Evolutionary conservation across 2,888 invertebrate species (phyloP), one percentile per base, ranked within the genome.

Genomic region (Eilema caniola): DNA sequence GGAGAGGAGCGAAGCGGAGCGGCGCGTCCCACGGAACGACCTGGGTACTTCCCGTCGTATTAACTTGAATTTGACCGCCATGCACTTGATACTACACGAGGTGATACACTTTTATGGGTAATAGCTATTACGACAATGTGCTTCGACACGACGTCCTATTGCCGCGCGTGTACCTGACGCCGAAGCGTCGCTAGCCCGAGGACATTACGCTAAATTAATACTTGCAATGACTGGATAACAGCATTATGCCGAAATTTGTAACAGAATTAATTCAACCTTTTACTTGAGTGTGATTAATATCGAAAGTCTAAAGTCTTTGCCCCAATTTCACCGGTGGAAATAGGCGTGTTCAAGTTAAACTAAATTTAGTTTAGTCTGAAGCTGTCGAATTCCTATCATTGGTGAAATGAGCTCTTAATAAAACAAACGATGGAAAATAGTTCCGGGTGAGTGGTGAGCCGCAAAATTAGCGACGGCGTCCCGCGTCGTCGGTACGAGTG

Each of bases 51-150:
- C 25, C 37, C 24, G 37, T 11, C 37, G 12, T 25, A 25, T 62
- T 20, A 41, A 41, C 20, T 41, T 62, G 16, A 62, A 62, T 62
- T 23, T 16, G 14, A 62, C 62, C 37, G 37, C 37, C 41, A 25
- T 41, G 2, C 62, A 24, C 41, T 41, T 41, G n/a, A 20, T 20
- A 24, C 25, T 25, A 62, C 41, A 25, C 23, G 41, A 62, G 41
- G 41, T 24, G 41, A 62, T 62, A 62, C 16, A 62, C 24, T 41
- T 41, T 25, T 41, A 24, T 62, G 62, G 25, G 16, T 25, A 20
- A 20, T 62, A 24, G 41, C 41, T 41, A 41, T 62, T 62, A 62
- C 20, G 62, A 41, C 41, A 41, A 25, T 25, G 62, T 7, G 47
- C 7, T n/a, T n/a, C 47, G 53, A 1, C 53, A 2, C 53, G 2